Evolutionary conservation across 2,797 vertebrate genomes (phyloP).

Genomic region (Hemibagrus guttatus): DNA sequence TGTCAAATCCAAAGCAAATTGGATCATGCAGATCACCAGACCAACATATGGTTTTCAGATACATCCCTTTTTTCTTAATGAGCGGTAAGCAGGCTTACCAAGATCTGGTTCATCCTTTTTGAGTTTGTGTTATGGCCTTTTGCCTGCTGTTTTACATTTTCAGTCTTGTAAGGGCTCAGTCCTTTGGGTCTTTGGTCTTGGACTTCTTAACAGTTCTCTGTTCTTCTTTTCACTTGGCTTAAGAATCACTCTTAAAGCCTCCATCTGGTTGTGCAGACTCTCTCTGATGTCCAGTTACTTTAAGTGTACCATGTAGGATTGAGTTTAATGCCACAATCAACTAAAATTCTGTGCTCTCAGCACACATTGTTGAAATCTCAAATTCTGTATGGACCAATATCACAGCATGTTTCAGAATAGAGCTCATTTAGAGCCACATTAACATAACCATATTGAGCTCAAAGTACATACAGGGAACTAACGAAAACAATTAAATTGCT

Average conservation of each 20-base stretch:
- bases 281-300: conserved; percentile 59
- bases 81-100: conserved; percentile 35
- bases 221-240: conserved; percentile 63
- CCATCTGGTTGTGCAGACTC: conserved; percentile 65
- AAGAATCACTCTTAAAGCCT: conserved; percentile 62
- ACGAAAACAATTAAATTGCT: background rate
- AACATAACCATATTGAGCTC: background rate
- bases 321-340: conserved; percentile 37
- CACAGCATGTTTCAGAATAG: background rate
- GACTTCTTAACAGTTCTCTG: conserved; percentile 64
- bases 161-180: conserved; percentile 55
- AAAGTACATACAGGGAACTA: background rate
- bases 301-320: conserved; percentile 52
- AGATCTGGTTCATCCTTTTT: conserved; percentile 44
- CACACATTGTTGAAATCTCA: background rate
- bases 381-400: background rate
- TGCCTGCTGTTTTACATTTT: conserved; percentile 66
- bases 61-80: conserved; percentile 35
- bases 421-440: background rate
- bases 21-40: conserved; percentile 56
- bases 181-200: conserved; percentile 63
- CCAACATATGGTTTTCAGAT: conserved; percentile 41
- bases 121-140: conserved; percentile 48
- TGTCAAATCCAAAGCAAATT: conserved; percentile 43
- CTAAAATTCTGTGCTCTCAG: conserved; percentile 15